Conservation (phyloP, 2,888 invertebrate species). For the Conchocele bisecta region DNA sequence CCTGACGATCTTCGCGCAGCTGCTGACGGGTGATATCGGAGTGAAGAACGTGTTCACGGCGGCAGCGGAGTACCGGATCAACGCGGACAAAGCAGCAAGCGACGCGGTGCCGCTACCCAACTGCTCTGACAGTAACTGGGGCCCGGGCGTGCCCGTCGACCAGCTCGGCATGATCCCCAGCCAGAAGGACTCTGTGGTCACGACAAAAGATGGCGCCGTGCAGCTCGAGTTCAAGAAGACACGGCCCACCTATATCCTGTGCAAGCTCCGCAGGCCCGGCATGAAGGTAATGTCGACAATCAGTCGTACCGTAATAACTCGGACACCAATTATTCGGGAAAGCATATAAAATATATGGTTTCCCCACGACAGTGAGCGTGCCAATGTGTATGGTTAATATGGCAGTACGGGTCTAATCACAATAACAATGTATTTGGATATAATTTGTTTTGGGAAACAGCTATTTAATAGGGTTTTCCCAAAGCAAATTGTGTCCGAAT, state of each 20-base stretch:
- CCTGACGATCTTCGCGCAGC: constrained; percentile 82
- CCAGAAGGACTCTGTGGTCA: constrained; percentile 72
- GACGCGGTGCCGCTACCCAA: constrained; percentile 80
- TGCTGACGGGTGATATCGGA: constrained; percentile 78
- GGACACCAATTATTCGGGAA: too few species aligned
- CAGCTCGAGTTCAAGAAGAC: constrained; percentile 89
- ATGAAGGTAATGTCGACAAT: constrained; percentile 57
- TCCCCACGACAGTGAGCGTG: too few species aligned
- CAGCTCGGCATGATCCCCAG: constrained; percentile 80
- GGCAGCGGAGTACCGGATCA: constrained; percentile 82
- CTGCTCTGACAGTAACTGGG: constrained; percentile 83
- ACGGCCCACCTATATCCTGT: constrained; percentile 86
- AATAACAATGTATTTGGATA: too few species aligned
- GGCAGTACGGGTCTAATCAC: too few species aligned
- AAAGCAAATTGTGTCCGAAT: too few species aligned
- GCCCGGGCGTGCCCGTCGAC: constrained; percentile 80
- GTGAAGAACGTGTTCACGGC: constrained; percentile 82
- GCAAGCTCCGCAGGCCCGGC: constrained; percentile 80
- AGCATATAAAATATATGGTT: too few species aligned
- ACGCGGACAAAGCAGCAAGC: constrained; percentile 76
- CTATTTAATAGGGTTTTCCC: too few species aligned
- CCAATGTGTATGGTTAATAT: too few species aligned
- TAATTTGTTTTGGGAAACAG: too few species aligned
- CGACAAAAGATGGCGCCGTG: constrained; percentile 73
- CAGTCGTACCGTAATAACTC: too few species aligned